Conservation (phyloP, 2,797 vertebrate genomes). For the Lepus oiostolus region DNA sequence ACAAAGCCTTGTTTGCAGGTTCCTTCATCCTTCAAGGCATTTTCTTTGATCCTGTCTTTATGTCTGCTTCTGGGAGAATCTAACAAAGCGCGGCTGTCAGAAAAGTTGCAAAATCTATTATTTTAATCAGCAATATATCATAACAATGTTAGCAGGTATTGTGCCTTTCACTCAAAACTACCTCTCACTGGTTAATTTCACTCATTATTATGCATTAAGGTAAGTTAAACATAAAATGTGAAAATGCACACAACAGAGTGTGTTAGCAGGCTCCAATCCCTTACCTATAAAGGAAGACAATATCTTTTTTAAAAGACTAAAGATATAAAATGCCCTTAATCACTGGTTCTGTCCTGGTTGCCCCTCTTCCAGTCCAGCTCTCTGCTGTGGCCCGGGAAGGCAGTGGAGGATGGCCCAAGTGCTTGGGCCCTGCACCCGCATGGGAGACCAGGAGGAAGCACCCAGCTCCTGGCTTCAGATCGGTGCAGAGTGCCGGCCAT, state of each 20-base stretch:
- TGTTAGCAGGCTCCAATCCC: neutral
- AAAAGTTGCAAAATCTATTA: slow-evolving; percentile 22
- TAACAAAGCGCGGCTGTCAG: neutral
- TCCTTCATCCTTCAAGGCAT: neutral
- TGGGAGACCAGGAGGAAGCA: no score
- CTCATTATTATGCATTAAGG: neutral
- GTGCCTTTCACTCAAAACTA: neutral
- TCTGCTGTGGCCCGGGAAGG: no score
- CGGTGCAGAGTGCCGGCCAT: no score
- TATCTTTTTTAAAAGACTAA: neutral
- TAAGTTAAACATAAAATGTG: neutral
- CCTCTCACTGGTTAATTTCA: neutral
- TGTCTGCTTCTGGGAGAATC: neutral
- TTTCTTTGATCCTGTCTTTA: neutral
- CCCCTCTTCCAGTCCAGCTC: no score
- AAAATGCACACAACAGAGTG: neutral
- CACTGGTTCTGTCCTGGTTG: no score
- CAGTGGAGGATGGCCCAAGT: no score
- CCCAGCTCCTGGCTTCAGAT: no score
- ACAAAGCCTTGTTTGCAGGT: neutral
- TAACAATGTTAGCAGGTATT: neutral
- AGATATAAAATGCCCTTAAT: neutral
- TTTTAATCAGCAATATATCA: slow-evolving; percentile 3
- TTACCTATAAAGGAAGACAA: neutral
- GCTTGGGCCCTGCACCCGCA: no score